Conservation (phyloP, 1,140 invertebrate species). For the Aphis gossypii region DNA sequence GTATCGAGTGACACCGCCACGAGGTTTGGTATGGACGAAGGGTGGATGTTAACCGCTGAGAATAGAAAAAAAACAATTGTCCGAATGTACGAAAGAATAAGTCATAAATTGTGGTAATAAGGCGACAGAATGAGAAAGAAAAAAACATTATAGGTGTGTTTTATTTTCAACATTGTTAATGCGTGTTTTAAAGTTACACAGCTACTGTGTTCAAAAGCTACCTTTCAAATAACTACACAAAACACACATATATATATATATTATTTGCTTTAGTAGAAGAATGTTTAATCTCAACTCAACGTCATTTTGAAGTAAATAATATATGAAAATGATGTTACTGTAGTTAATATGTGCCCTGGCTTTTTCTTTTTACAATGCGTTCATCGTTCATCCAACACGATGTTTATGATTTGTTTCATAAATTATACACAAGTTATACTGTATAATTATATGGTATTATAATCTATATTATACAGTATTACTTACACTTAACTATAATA, state of each 20-base stretch:
- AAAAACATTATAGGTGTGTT: neutral
- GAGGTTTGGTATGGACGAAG: too few species aligned
- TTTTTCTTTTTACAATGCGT: neutral
- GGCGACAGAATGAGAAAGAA: neutral
- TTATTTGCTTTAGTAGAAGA: neutral
- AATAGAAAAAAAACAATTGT: conserved; percentile 16
- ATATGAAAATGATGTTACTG: neutral
- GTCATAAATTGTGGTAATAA: conserved; percentile 35
- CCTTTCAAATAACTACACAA: neutral
- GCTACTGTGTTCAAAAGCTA: neutral
- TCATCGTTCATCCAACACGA: too few species aligned
- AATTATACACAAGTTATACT: neutral
- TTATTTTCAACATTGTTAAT: conserved; percentile 2
- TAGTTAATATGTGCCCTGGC: too few species aligned
- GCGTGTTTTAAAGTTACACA: neutral
- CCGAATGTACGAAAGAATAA: neutral
- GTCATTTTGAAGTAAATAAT: neutral
- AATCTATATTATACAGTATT: too few species aligned
- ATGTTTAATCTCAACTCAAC: neutral
- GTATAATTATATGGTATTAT: too few species aligned
- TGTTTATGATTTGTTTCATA: neutral
- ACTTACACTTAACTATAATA: too few species aligned
- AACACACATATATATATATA: neutral
- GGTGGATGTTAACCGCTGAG: neutral
- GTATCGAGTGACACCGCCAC: conserved; percentile 16